Conservation (phyloP, 2,888 invertebrate species). For the Pharmacophagus antenor region DNA sequence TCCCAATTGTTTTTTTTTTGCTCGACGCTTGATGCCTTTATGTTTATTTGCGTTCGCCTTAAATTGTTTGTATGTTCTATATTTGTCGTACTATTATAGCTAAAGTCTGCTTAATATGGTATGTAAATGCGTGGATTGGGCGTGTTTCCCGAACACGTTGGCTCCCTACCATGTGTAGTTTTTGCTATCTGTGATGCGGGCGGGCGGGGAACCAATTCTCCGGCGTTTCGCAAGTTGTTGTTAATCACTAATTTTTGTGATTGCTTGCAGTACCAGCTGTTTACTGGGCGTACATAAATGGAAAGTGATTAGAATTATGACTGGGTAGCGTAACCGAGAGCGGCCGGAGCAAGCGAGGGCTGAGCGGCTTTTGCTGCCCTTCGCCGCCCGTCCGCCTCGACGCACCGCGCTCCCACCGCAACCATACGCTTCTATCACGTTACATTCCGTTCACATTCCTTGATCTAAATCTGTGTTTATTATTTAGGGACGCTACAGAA, state of each 20-base stretch:
- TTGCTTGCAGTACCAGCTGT: conserved; percentile 85
- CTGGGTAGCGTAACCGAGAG: conserved; percentile 56
- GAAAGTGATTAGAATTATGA: conserved; percentile 59
- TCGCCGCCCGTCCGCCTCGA: conserved; percentile 33
- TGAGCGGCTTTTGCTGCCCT: conserved; percentile 35
- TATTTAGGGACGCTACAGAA: conserved; percentile 13
- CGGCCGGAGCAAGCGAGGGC: conserved; percentile 37
- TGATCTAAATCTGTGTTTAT: conserved; percentile 20
- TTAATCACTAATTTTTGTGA: conserved; percentile 67
- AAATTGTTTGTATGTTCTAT: neutral
- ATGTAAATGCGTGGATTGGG: conserved; percentile 29
- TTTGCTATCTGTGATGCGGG: conserved; percentile 42
- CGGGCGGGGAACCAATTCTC: conserved; percentile 49
- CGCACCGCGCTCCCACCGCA: conserved; percentile 43
- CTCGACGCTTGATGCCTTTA: neutral
- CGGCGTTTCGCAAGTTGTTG: conserved; percentile 50
- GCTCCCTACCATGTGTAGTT: conserved; percentile 41
- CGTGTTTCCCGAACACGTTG: conserved; percentile 27
- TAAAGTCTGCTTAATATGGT: conserved; percentile 19
- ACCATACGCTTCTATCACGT: conserved; percentile 34
- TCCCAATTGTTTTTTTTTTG: neutral
- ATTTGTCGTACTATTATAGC: neutral
- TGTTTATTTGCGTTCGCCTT: neutral
- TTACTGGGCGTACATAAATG: conserved; percentile 83
- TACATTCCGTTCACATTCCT: conserved; percentile 29